These are phyloP conservation scores for Zaprionus tsacasi DNA, from an alignment of 1,140 invertebrate genomes.

Conservation along the genomic window DNA sequence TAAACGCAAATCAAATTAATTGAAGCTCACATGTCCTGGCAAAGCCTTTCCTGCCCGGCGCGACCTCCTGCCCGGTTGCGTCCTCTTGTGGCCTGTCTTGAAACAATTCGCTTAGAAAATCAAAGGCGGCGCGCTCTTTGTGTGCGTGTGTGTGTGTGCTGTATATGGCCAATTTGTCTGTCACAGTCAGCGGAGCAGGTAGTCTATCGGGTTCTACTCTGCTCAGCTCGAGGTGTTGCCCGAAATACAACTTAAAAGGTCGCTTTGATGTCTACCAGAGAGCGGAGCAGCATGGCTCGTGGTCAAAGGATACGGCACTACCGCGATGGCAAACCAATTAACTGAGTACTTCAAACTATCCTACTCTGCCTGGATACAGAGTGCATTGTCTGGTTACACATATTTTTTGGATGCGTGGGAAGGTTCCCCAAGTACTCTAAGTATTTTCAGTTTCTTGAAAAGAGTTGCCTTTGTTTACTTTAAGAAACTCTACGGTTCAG, in stretches of 20 bases:
- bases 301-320: constrained; percentile 12
- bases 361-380: background rate
- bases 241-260: constrained; percentile 73
- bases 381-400: background rate
- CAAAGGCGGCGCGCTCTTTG: constrained; percentile 68
- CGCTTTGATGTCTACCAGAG: constrained; percentile 57
- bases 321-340: constrained; percentile 51
- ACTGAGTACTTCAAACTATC: constrained; percentile 32
- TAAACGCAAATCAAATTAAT: constrained; percentile 81
- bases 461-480: background rate
- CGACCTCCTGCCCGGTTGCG: constrained; percentile 21
- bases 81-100: constrained; percentile 81
- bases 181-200: constrained; percentile 39
- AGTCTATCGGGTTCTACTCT: background rate
- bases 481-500: too few relatives aligned
- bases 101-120: constrained; percentile 84
- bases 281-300: constrained; percentile 24
- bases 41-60: constrained; percentile 27
- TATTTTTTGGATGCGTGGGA: background rate
- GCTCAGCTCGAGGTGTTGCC: constrained; percentile 60
- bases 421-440: background rate
- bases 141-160: constrained; percentile 27
- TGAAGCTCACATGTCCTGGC: constrained; percentile 68
- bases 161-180: constrained; percentile 78
- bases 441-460: background rate